These are phyloP conservation scores for Caenorhabditis sulstoni DNA, from an alignment of 2,888 invertebrate species.

Conservation along the genomic window DNA sequence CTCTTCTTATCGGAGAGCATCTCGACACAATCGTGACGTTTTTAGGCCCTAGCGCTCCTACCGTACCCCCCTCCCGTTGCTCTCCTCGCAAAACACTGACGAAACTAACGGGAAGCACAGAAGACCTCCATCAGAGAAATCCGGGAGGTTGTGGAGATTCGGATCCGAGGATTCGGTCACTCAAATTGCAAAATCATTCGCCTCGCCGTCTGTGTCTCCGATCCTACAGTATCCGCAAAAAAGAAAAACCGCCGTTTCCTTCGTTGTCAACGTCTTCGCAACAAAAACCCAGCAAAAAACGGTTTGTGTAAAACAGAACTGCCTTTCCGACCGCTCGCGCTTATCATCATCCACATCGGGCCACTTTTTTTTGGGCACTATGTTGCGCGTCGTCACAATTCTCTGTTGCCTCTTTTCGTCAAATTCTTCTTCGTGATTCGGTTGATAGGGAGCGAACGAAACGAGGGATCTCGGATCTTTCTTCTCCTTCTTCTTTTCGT, in stretches of 20 bases:
- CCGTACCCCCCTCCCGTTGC: no score
- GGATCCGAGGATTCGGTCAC: no score
- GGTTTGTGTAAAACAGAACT: conserved; percentile 9
- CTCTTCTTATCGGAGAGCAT: no score
- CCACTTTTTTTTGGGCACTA: not conserved
- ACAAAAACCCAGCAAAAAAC: conserved; percentile 8
- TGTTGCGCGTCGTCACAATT: not conserved
- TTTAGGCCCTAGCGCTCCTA: no score
- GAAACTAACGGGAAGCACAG: no score
- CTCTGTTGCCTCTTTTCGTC: not conserved
- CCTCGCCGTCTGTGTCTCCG: conserved; percentile 2
- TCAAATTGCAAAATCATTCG: not conserved
- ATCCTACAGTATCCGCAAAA: conserved; percentile 1
- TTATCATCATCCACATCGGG: conserved; percentile 20
- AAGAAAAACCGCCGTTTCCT: not conserved
- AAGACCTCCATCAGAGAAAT: no score
- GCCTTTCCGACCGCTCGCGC: not conserved
- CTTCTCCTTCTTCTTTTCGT: no score
- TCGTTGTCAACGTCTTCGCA: conserved; percentile 4
- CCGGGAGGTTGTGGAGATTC: no score
- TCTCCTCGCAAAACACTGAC: no score
- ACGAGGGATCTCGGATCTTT: no score
- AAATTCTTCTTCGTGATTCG: not conserved
- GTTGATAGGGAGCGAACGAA: not conserved
- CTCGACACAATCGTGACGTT: no score